Percentiles rank a stretch among this genome's conserved stretches.
Conservation (phyloP, 2,888 invertebrate genomes). For the Lomographa bimaculata region DNA sequence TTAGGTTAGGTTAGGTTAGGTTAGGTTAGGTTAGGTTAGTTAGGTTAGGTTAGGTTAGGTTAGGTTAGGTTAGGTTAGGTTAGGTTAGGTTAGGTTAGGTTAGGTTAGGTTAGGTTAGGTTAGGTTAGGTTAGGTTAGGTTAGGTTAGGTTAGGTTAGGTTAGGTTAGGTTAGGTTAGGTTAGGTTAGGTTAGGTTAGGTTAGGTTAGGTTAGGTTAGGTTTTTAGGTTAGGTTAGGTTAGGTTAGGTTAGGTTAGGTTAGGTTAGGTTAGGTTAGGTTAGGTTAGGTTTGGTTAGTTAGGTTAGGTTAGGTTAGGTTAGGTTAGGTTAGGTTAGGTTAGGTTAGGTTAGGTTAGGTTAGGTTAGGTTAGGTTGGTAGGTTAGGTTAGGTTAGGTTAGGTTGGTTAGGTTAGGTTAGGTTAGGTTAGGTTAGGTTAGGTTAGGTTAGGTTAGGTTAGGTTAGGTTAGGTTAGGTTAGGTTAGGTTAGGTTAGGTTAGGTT, state of each 20-base stretch:
- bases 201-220: constrained; percentile 5
- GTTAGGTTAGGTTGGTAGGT: no score
- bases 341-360: constrained; percentile 20
- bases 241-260: constrained; percentile 14
- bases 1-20: no score
- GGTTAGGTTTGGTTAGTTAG: constrained; percentile 21
- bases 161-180: constrained; percentile 10
- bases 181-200: constrained; percentile 11
- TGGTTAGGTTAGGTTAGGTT: no score
- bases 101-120: constrained; percentile 11
- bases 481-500: constrained; percentile 21
- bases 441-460: constrained; percentile 14
- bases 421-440: constrained; percentile 18
- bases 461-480: constrained; percentile 19
- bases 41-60: constrained; percentile 10
- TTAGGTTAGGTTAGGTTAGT: no score
- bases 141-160: constrained; percentile 10
- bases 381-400: no score
- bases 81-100: constrained; percentile 8
- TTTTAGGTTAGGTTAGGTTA: constrained; percentile 9
- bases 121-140: constrained; percentile 11
- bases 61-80: constrained; percentile 1
- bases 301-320: constrained; percentile 21
- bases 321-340: constrained; percentile 21
- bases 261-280: constrained; percentile 20